Evolutionary conservation across 1,140 invertebrate genomes (phyloP), one percentile per base, ranked within the genome.

Genomic region (Drosophila mayri): DNA sequence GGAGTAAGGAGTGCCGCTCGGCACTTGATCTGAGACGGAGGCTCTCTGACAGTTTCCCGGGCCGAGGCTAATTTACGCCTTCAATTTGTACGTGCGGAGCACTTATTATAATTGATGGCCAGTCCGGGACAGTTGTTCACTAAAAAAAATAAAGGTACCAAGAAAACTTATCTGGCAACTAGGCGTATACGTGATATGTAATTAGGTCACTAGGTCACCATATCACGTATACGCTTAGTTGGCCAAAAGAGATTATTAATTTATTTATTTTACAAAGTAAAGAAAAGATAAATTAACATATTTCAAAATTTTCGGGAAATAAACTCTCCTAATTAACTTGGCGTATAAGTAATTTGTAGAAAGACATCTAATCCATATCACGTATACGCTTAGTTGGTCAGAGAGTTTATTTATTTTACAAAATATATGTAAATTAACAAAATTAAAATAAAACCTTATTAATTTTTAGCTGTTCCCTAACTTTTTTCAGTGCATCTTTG

Each of bases 51-150:
- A 32, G 46, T 64, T 44, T 40, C 41, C 64, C 40, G 41, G 63
- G 63, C 43, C 22, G 54, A 37, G 70, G 60, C 70, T 85, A 81
- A 85, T 90, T 85, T 85, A 85, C 81, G 80, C 70, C 59, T 67
- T 80, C 83, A 86, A 86, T 87, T 86, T 86, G 83, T 76, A 78
- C 66, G 59, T 66, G 54, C 66, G 38, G 30, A 58, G 37, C 75
- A 87, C 84, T 87, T 79, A 46, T 88, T 77, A 72, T 88, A 88
- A 88, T 88, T 88, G 84, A 88, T 88, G 85, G 63, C 54, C 46
- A 60, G 66, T 72, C 67, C 37, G 41, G 61, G 41, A 18, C 49
- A 68, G 52, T 8, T 5, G 28, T 16, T 32, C 47, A 70, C 66
- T 70, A 22, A 67, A 38, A 3, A 6, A 32, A 6, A 28, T 8